phyloP scores from a whole-genome alignment of 2,888 invertebrate species.

The Lamellibrachia satsuma region DNA sequence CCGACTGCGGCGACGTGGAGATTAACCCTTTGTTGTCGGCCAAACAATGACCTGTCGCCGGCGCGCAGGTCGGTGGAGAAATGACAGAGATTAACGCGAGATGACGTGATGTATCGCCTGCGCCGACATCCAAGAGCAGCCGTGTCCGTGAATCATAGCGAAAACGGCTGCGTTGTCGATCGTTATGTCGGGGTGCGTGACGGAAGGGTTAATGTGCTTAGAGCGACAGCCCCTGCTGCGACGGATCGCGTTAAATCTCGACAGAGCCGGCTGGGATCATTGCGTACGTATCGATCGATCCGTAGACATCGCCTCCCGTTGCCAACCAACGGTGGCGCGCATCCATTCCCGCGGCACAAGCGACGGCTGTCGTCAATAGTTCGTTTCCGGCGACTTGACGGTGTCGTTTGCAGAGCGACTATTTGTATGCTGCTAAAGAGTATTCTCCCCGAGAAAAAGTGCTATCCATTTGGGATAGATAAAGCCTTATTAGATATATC shows the following conservation, averaged over 20 bases:
- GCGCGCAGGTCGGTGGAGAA: background rate
- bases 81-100: conserved; percentile 17
- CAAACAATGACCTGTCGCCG: conserved; percentile 6
- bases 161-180: conserved; percentile 14
- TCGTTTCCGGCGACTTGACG: background rate
- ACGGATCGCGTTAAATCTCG: conserved; percentile 13
- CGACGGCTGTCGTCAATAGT: background rate
- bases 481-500: background rate
- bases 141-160: background rate
- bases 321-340: conserved; percentile 13
- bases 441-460: background rate
- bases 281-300: conserved; percentile 17
- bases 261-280: background rate
- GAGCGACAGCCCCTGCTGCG: background rate
- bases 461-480: background rate
- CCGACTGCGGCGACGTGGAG: conserved; percentile 1
- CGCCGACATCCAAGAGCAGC: background rate
- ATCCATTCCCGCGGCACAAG: background rate
- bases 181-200: background rate
- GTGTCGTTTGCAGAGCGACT: background rate
- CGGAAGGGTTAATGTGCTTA: conserved; percentile 17
- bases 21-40: conserved; percentile 17
- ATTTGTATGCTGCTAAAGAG: background rate
- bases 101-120: conserved; percentile 4
- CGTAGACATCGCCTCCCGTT: background rate